phyloP scores from a whole-genome alignment of 2,113 vertebrate genomes.

The Phrynosoma blainvillii region DNA sequence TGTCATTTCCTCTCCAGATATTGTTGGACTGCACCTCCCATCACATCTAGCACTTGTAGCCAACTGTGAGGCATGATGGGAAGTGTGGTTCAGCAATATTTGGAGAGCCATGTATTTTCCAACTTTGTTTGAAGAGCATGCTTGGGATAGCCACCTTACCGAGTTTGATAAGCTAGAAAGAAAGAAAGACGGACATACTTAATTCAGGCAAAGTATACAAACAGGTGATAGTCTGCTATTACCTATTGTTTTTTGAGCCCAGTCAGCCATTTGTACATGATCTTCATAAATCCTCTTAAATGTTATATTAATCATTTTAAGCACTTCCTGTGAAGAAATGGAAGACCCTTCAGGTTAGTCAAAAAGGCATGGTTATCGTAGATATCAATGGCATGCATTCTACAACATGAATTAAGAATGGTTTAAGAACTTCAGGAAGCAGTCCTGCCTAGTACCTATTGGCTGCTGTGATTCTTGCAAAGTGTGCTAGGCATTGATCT shows the following conservation, averaged over 20 bases:
- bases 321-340: constrained; percentile 12
- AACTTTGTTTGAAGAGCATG: background rate
- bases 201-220: background rate
- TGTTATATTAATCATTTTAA: background rate
- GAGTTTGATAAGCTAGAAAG: background rate
- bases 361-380: background rate
- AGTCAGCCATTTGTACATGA: constrained; percentile 37
- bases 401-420: background rate
- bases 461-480: background rate
- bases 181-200: background rate
- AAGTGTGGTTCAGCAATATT: background rate
- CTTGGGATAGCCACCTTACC: background rate
- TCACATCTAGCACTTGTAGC: background rate
- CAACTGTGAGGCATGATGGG: background rate
- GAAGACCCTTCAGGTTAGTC: background rate
- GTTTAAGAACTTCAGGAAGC: background rate
- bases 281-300: constrained; percentile 44
- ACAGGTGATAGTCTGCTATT: background rate
- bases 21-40: background rate
- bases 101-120: background rate
- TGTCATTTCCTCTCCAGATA: background rate
- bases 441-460: background rate
- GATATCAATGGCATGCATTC: background rate
- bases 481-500: background rate
- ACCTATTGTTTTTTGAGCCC: constrained; percentile 42